Percentiles rank a stretch among this genome's conserved stretches.
Evolutionary conservation across 2,113 vertebrate genomes (phyloP).

Genomic region (Eidolon helvum): DNA sequence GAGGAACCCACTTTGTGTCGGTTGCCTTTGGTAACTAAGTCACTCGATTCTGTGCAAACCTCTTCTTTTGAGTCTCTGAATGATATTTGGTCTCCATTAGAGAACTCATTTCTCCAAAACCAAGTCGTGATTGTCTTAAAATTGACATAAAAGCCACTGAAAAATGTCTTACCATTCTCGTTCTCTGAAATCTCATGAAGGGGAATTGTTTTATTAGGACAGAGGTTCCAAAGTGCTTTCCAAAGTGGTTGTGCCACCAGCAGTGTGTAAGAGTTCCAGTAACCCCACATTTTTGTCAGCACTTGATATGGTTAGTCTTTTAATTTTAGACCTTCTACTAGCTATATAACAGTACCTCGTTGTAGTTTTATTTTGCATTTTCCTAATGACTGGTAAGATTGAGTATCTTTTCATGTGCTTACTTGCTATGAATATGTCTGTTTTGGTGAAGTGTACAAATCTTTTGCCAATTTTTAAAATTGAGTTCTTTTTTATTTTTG

Average conservation of each 20-base stretch:
- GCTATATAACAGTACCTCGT: background rate
- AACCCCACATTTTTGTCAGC: background rate
- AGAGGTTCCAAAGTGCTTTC: slow-evolving; percentile 81
- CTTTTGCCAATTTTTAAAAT: background rate
- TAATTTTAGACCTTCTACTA: background rate
- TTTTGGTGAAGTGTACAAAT: background rate
- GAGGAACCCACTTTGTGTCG: slow-evolving; percentile 60
- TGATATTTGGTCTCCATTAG: slow-evolving; percentile 91
- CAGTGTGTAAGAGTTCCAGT: background rate
- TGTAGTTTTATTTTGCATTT: background rate
- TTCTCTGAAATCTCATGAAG: slow-evolving; percentile 90
- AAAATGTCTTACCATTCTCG: slow-evolving; percentile 87
- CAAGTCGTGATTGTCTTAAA: slow-evolving; percentile 91
- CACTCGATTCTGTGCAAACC: slow-evolving; percentile 36
- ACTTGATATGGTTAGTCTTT: background rate
- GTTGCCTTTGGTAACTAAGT: slow-evolving; percentile 57
- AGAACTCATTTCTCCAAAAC: slow-evolving; percentile 90
- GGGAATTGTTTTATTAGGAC: slow-evolving; percentile 90
- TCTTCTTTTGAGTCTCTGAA: slow-evolving; percentile 81
- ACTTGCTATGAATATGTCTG: background rate
- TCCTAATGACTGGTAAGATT: background rate
- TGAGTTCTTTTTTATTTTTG: background rate
- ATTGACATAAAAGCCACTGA: slow-evolving; percentile 89
- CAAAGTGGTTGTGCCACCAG: background rate
- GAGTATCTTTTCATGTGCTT: background rate